Conservation (phyloP, 2,888 invertebrate species). For the Drosophila phalerata region DNA sequence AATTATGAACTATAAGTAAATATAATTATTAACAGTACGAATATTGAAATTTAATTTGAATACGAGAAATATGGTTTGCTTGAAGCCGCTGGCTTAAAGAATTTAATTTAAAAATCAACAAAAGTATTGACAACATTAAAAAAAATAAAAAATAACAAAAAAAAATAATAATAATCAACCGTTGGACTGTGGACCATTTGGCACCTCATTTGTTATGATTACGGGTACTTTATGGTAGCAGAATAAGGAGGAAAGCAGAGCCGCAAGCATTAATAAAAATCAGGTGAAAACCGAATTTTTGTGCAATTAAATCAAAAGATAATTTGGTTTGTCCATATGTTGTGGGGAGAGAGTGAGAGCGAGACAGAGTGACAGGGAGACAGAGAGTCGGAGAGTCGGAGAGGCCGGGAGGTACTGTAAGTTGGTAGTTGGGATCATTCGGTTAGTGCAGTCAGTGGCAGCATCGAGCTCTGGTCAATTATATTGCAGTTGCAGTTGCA, state of each 20-base stretch:
- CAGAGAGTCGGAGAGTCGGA: background rate
- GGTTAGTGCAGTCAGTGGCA: slow-evolving; percentile 1
- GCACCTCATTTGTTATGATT: slow-evolving; percentile 72
- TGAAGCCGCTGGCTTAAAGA: background rate
- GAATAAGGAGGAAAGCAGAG: slow-evolving; percentile 7
- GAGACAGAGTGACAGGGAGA: background rate
- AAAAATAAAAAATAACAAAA: slow-evolving; percentile 8
- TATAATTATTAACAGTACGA: background rate
- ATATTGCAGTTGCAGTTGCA: slow-evolving; percentile 43
- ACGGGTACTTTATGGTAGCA: slow-evolving; percentile 28
- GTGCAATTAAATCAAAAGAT: slow-evolving; percentile 68
- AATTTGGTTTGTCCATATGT: slow-evolving; percentile 42
- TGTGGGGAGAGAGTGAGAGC: background rate
- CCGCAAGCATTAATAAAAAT: slow-evolving; percentile 33
- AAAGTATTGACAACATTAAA: background rate
- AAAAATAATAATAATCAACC: slow-evolving; percentile 19
- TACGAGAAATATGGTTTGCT: background rate
- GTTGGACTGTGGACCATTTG: slow-evolving; percentile 50
- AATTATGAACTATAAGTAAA: too few relatives aligned
- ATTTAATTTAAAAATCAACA: slow-evolving; percentile 10
- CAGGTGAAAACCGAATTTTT: slow-evolving; percentile 58
- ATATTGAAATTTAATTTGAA: slow-evolving; percentile 15
- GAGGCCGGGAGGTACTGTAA: background rate
- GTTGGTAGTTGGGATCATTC: background rate
- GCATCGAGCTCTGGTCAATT: slow-evolving; percentile 55